phyloP scores from a whole-genome alignment of 2,113 vertebrate genomes.

The Laticauda laticaudata region DNA sequence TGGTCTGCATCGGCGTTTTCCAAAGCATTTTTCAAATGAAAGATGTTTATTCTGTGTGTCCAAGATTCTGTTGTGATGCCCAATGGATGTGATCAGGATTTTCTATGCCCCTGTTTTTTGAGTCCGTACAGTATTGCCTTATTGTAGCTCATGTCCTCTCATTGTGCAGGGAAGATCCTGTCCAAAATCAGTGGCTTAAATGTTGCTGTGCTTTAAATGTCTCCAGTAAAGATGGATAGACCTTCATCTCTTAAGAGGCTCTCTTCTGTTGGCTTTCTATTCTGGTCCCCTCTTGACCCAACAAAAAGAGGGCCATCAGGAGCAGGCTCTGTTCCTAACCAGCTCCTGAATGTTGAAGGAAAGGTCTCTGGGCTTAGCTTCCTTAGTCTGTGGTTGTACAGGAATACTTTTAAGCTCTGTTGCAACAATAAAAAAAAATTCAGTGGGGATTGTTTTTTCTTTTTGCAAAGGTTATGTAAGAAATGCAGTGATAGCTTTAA shows the following conservation, averaged over 20 bases:
- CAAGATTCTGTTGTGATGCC: not conserved
- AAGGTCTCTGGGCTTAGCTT: conserved; percentile 57
- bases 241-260: not conserved
- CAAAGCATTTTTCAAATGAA: not conserved
- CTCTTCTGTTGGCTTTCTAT: not conserved
- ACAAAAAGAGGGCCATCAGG: not conserved
- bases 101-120: conserved; percentile 51
- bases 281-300: no score
- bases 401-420: conserved; percentile 39
- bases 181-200: conserved; percentile 34
- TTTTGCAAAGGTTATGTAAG: not conserved
- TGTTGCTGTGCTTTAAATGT: not conserved
- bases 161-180: conserved; percentile 55
- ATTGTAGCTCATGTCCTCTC: conserved; percentile 57
- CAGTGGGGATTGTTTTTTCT: conserved; percentile 23
- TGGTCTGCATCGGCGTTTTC: not conserved
- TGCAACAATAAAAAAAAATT: conserved; percentile 27
- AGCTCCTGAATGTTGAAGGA: conserved; percentile 41
- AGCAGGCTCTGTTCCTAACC: not conserved
- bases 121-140: conserved; percentile 61
- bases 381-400: conserved; percentile 52
- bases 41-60: not conserved
- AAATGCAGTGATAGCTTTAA: conserved; percentile 17
- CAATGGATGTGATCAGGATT: conserved; percentile 44
- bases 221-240: not conserved